Evolutionary conservation across 1,140 invertebrate species (phyloP), one percentile per base, ranked within the genome.

Genomic region (Oryctes rhinoceros): DNA sequence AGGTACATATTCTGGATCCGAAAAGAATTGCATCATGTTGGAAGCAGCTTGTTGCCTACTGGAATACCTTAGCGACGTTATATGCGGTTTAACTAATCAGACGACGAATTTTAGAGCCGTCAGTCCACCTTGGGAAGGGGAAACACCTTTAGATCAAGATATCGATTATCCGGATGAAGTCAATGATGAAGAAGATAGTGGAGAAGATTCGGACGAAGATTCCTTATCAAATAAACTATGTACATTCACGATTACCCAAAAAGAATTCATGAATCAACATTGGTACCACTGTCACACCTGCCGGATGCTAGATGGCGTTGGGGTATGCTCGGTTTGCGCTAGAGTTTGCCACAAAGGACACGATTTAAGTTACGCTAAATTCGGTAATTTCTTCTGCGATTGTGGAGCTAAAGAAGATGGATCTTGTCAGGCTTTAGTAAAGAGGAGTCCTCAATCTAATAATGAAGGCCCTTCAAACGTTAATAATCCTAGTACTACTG

Each of bases 271-370:
- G 95, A 98, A 98, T 88, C 98, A 99, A 85, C 95, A 96, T 86
- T 96, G 96, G 96, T 99, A 99, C 88, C 97, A 99, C 87, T 99
- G 98, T 87, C 97, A 99, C 86, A 98, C 97, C 0, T 99, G 98
- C 87, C 96, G 96, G 85, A 99, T 99, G 98, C 94, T 98, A 24
- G 98, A 99, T 87, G 95, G 97, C 13, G 97, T 98, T 18, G 98
- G 98, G 0, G 97, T 99, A 11, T 99, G 98, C 87, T 97, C 96
- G 0, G 94, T 99, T 0, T 99, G 98, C 89, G 98, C 98, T 2
- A 91, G 96, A 79, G 98, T 99, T 3, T 99, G 98, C 86, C 98
- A 99, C 87, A 93, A 95, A 81, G 96, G 96, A 13, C 98, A 99
- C 87, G 98, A 99, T 87, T 93, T 99, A 0, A 98, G 97, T 0